phyloP scores from a whole-genome alignment of 2,797 vertebrate species.

The Carapus acus region DNA sequence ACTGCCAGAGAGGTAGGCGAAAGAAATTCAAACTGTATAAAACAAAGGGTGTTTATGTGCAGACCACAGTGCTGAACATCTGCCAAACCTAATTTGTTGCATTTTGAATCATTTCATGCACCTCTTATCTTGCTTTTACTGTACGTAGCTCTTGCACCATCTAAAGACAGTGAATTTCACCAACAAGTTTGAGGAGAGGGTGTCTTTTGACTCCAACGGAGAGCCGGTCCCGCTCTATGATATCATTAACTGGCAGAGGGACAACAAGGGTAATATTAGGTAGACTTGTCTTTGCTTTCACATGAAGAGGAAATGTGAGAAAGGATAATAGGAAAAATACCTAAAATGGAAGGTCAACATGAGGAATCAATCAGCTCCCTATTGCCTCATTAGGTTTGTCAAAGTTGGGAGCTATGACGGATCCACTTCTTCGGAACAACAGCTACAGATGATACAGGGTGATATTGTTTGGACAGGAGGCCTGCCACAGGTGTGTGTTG shows the following conservation, averaged over 20 bases:
- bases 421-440: constrained; percentile 57
- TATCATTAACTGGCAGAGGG: constrained; percentile 73
- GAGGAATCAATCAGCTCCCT: no score
- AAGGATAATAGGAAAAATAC: no score
- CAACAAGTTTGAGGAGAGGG: constrained; percentile 67
- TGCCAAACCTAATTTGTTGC: neutral
- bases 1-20: constrained; percentile 36
- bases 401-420: constrained; percentile 73
- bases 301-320: no score
- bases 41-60: no score
- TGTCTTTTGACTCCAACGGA: constrained; percentile 69
- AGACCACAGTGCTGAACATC: no score
- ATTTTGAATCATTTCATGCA: neutral
- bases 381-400: constrained; percentile 67
- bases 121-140: neutral
- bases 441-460: constrained; percentile 55
- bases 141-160: constrained; percentile 61
- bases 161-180: constrained; percentile 68
- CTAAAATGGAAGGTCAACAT: no score
- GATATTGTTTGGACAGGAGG: constrained; percentile 64
- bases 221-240: constrained; percentile 73
- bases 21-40: neutral
- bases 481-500: constrained; percentile 48
- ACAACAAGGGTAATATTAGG: constrained; percentile 51
- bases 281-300: constrained; percentile 8